Conservation (phyloP, 2,113 vertebrate genomes). For the Piaya cayana region DNA sequence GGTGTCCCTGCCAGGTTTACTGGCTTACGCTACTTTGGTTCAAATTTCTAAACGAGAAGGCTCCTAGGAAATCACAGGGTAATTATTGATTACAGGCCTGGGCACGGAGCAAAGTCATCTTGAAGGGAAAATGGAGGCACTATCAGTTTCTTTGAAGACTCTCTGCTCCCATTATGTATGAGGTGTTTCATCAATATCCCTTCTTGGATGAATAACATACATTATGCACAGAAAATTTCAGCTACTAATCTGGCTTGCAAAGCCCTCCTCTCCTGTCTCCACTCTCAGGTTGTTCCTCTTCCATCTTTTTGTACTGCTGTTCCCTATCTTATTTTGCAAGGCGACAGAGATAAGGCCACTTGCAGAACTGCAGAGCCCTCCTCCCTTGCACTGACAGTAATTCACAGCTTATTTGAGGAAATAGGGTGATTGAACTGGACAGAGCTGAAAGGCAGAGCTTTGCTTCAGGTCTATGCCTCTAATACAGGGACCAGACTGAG, state of each 20-base stretch:
- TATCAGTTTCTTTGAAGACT: neutral
- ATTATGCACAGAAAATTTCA: neutral
- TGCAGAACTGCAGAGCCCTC: neutral
- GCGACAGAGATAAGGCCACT: accelerated
- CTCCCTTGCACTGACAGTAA: accelerated
- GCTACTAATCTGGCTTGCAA: neutral
- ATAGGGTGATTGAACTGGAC: neutral
- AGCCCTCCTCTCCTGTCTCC: neutral
- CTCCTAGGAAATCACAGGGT: constrained; percentile 16
- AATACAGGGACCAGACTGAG: neutral
- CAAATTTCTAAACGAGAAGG: neutral
- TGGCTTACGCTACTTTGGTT: neutral
- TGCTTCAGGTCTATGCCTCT: neutral
- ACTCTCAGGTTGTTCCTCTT: neutral
- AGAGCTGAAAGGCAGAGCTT: neutral
- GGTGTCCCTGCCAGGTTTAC: neutral
- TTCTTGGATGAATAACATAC: neutral
- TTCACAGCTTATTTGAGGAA: neutral
- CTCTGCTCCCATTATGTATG: neutral
- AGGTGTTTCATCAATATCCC: constrained; percentile 3
- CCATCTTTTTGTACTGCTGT: neutral
- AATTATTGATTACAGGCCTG: constrained; percentile 44
- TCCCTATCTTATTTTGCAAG: neutral
- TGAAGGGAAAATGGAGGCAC: neutral
- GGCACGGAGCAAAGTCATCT: neutral